These are phyloP conservation scores for Scaeva pyrastri DNA, from an alignment of 2,888 invertebrate genomes.

Conservation along the genomic window DNA sequence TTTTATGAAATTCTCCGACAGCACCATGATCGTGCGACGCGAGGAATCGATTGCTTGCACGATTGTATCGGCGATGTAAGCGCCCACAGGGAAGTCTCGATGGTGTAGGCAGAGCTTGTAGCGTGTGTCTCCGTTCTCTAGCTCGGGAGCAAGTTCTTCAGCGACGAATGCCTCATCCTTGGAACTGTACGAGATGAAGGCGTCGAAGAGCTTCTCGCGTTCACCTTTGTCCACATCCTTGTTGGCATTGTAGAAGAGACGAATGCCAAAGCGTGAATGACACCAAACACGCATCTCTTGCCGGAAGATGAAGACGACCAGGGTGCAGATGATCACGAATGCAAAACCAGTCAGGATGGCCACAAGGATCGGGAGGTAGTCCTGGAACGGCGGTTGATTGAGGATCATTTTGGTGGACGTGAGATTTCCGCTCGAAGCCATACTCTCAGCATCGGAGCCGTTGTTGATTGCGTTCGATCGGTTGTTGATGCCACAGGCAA, in stretches of 20 bases:
- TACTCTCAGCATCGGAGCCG: conserved; percentile 64
- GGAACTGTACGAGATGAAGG: conserved; percentile 97
- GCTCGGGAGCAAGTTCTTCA: conserved; percentile 93
- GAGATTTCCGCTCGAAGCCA: conserved; percentile 85
- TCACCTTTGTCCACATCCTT: conserved; percentile 92
- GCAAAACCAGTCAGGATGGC: conserved; percentile 91
- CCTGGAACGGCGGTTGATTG: conserved; percentile 86
- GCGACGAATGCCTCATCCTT: conserved; percentile 96
- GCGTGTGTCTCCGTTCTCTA: conserved; percentile 91
- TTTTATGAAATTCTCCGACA: conserved; percentile 97
- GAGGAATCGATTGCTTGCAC: conserved; percentile 96
- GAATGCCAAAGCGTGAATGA: conserved; percentile 93
- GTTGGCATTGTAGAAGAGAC: conserved; percentile 89
- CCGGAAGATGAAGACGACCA: conserved; percentile 92
- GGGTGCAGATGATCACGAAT: conserved; percentile 89
- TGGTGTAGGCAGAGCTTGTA: conserved; percentile 96
- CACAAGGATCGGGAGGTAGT: conserved; percentile 91
- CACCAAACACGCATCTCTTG: conserved; percentile 94
- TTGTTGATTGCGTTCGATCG: conserved; percentile 57
- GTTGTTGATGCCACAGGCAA: conserved; percentile 75
- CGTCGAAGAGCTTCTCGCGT: conserved; percentile 95
- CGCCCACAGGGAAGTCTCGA: conserved; percentile 94
- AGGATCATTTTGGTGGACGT: conserved; percentile 87
- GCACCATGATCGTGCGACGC: conserved; percentile 94
- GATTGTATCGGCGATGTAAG: conserved; percentile 96